phyloP scores from a whole-genome alignment of 2,888 invertebrate genomes.

The Entomobrya multifasciata region DNA sequence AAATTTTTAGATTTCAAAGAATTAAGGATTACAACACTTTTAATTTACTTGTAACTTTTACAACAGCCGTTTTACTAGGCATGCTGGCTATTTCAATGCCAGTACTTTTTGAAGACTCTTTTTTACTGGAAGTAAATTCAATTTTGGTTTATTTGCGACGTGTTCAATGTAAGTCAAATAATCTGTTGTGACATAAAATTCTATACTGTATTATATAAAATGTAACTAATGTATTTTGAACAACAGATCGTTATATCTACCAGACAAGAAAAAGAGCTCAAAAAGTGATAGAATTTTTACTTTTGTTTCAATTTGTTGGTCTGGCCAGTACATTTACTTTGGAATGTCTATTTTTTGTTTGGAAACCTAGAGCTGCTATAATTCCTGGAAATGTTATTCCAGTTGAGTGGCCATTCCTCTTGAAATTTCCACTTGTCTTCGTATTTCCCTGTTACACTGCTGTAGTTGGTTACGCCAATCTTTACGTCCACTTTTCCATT shows the following conservation, averaged over 20 bases:
- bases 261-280: too few relatives aligned
- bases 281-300: background rate
- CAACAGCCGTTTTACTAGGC: background rate
- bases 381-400: slow-evolving; percentile 27
- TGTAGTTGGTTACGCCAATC: background rate
- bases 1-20: background rate
- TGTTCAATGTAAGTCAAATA: slow-evolving; percentile 7
- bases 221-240: too few relatives aligned
- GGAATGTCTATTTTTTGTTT: slow-evolving; percentile 5
- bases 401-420: background rate
- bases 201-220: too few relatives aligned
- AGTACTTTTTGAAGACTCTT: background rate
- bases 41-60: slow-evolving; percentile 4
- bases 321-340: background rate
- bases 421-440: background rate
- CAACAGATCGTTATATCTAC: too few relatives aligned
- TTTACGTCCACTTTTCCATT: slow-evolving; percentile 10
- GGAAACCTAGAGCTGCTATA: background rate
- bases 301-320: slow-evolving; percentile 15
- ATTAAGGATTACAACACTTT: background rate
- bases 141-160: slow-evolving; percentile 16
- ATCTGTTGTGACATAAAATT: background rate
- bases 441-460: slow-evolving; percentile 10
- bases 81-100: background rate
- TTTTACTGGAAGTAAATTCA: slow-evolving; percentile 4